Conservation (phyloP, 2,888 invertebrate species). For the Erebia epiphron region DNA sequence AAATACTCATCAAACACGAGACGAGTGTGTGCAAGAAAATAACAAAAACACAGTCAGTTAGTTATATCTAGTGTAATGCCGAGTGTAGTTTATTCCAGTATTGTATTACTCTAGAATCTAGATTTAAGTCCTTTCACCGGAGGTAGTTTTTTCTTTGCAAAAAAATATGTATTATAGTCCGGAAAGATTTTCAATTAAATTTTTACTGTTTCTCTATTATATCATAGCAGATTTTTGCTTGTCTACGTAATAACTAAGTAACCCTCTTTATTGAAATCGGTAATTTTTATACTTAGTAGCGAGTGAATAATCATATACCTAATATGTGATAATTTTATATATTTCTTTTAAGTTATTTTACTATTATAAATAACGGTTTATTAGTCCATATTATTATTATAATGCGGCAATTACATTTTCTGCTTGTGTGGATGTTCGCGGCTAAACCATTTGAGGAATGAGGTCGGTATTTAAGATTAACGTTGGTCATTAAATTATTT, state of each 20-base stretch:
- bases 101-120: conserved; percentile 25
- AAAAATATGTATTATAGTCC: background rate
- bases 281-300: no score
- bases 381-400: background rate
- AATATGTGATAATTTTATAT: no score
- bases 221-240: no score
- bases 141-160: conserved; percentile 19
- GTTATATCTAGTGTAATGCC: conserved; percentile 33
- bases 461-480: conserved; percentile 28
- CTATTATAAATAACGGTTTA: background rate
- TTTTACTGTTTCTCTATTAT: no score
- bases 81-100: conserved; percentile 15
- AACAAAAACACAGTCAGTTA: conserved; percentile 34
- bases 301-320: no score
- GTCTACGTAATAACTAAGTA: no score
- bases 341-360: no score
- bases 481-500: conserved; percentile 28
- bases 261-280: no score
- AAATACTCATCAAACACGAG: conserved; percentile 38
- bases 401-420: background rate
- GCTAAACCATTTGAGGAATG: conserved; percentile 24
- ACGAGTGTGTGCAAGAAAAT: conserved; percentile 42
- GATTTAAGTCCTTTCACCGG: conserved; percentile 15
- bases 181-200: background rate
- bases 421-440: conserved; percentile 20